Base-by-base conservation (phyloP, 2,888 invertebrate genomes). In the Agrotis exclamationis region DNA sequence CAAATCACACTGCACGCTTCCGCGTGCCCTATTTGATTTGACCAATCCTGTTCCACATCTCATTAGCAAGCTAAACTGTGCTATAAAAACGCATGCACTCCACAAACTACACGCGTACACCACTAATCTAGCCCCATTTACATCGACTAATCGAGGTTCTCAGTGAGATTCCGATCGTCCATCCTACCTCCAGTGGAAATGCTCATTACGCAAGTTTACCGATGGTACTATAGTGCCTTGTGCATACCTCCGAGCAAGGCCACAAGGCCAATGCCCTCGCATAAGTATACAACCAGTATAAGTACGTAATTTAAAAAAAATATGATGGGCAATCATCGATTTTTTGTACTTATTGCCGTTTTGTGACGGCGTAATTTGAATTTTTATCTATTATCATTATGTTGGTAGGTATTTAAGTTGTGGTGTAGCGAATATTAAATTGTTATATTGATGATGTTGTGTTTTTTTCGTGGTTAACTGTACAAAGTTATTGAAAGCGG, bases 201-300 rank as follows among this genome's bases (percentile, higher is more conserved):
- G 66, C 75, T 85, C 82, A 85, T 85, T 85, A 84, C 86, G 74
- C 83, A 85, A 84, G 77, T 84, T 39, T 39, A 71, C 67, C 62
- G 84, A 85, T 84, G 76, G 83, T 80, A 51, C 51, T 50, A 33
- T 33, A 39, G 44, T 56, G 78, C 68, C 56, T 79, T 79, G 82
- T 70, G 73, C 84, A 74, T 73, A 63, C 84, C 69, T 79, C 63
- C 28, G 24, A 73, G 86, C 84, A 84, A 85, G 86, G 84, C 84
- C 86, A 70, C 44, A 22, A 50, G 79, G 68, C 59, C 80, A 82
- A 70, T 47, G 80, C 77, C 74, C 86, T 62, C 50, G n/a, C 62
- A 33, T 33, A 33, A 33, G 33, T 33, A 33, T 33, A 4, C 64
- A 60, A 74, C 84, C 67, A 67, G 60, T 66, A 28, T 64, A 63